Base-by-base conservation (phyloP, 2,113 vertebrate species). In the Muntiacus muntjak region DNA sequence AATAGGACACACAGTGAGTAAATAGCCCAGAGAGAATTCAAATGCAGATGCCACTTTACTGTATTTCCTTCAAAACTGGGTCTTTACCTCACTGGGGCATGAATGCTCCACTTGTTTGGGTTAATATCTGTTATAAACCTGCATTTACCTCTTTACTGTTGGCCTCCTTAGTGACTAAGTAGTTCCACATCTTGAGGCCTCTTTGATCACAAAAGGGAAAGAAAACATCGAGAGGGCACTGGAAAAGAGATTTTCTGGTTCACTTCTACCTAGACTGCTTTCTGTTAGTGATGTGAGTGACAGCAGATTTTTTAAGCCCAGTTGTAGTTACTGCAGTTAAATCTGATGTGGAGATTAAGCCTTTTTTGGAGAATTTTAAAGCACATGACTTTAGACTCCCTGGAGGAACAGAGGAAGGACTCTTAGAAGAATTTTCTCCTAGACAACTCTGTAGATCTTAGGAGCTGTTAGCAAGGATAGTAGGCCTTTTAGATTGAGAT, bases 321-420 rank as follows among this genome's bases (percentile, higher is more conserved):
- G 83, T 25, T 93, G 55, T 45, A 60, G n/a, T 74, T 79, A 89
- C 14, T 78, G 33, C 89, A 62, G 54, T 82, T 94, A 95, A 91
- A 89, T 84, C 85, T 87, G 74, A 93, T 89, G 91, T 91, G 67
- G 21, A 58, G 78, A 86, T 87, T 57, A 79, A 76, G 88, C 71
- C 81, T 87, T 25, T 93, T 91, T 52, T 96, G 87, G 57, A 97
- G 74, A 89, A 50, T 47, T 95, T 90, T 62, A 79, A 95, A 96
- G 89, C 64, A 87, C 28, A 74, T 58, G 82, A 94, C 60, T 96
- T 91, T 23, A 64, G 78, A 74, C 25, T 93, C 92, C 71, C 95
- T 86, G 71, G 55, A 96, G 97, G 93, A 58, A 89, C n/a, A 83
- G 16, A 82, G 60, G 60, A 95, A 81, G 40, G 67, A 94, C 52